Evolutionary conservation across 2,888 invertebrate genomes (phyloP).

Genomic region (Himalopsyche tibetana): DNA sequence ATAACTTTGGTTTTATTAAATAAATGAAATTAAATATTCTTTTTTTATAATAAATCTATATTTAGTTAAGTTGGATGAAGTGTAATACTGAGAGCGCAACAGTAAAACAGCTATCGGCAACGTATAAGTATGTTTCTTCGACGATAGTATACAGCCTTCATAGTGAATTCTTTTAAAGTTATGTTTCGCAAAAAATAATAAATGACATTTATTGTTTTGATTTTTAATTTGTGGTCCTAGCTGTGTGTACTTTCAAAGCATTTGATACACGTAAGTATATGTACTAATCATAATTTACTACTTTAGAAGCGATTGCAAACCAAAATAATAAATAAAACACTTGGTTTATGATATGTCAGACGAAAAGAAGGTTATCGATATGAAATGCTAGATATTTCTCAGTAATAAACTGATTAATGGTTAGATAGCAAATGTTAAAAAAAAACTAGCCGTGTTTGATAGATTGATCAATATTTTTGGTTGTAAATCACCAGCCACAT

Average conservation of each 20-base stretch:
- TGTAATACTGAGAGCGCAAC: background rate
- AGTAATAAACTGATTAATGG: background rate
- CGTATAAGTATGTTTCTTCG: background rate
- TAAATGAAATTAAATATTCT: too few relatives aligned
- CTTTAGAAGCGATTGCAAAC: conserved; percentile 10
- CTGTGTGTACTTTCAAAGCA: background rate
- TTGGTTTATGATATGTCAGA: background rate
- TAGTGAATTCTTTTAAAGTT: background rate
- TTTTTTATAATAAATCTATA: too few relatives aligned
- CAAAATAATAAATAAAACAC: conserved; percentile 2
- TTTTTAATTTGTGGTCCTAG: conserved; percentile 3
- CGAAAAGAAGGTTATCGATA: background rate
- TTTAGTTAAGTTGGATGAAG: background rate
- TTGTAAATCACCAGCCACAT: conserved; percentile 6
- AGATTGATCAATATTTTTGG: conserved; percentile 25
- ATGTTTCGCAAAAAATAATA: background rate
- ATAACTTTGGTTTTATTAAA: too few relatives aligned
- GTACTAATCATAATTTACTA: conserved; percentile 18
- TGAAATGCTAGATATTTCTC: background rate
- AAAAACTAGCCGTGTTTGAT: background rate
- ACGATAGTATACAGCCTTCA: conserved; percentile 6
- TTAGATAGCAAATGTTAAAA: background rate
- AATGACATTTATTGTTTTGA: conserved; percentile 30
- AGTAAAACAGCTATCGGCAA: conserved; percentile 11
- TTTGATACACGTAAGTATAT: background rate